Evolutionary conservation across 2,888 invertebrate genomes (phyloP).

Genomic region (Eristalis arbustorum): DNA sequence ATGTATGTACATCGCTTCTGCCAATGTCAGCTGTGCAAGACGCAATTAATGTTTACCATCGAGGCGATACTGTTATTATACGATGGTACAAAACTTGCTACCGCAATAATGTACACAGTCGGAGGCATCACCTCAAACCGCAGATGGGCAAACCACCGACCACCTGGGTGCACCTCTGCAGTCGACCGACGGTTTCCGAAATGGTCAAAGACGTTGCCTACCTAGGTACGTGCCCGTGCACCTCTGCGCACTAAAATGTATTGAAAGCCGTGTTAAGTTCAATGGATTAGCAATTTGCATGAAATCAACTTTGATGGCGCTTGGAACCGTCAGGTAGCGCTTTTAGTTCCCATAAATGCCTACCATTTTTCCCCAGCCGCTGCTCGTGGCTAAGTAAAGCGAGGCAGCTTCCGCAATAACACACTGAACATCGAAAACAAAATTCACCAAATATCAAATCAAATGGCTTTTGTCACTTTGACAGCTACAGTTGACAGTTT

Average conservation of each 20-base stretch:
- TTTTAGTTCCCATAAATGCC: slow-evolving; percentile 35
- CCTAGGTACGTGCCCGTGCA: background rate
- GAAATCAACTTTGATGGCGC: slow-evolving; percentile 55
- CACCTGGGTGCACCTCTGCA: slow-evolving; percentile 22
- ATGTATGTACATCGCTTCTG: slow-evolving; percentile 15
- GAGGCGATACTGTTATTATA: slow-evolving; percentile 60
- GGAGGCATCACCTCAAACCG: slow-evolving; percentile 8
- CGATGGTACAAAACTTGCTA: slow-evolving; percentile 53
- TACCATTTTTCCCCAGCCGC: slow-evolving; percentile 18
- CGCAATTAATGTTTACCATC: slow-evolving; percentile 62
- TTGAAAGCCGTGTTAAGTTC: slow-evolving; percentile 56
- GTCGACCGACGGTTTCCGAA: background rate
- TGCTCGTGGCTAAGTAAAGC: background rate
- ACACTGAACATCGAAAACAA: background rate
- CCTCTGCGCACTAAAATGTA: slow-evolving; percentile 18
- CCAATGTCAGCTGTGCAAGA: slow-evolving; percentile 45
- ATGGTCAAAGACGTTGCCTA: background rate
- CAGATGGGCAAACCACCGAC: slow-evolving; percentile 17
- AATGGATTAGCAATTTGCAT: slow-evolving; percentile 59
- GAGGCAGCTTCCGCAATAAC: background rate
- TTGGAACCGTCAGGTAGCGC: slow-evolving; percentile 44
- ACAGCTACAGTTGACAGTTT: background rate
- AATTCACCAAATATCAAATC: background rate
- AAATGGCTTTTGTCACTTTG: background rate
- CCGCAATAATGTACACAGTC: slow-evolving; percentile 49